A percentile compares a stretch with the other conserved stretches of the same genome.
Conservation (phyloP, 2,113 vertebrate species). For the Ariopsis seemanni region DNA sequence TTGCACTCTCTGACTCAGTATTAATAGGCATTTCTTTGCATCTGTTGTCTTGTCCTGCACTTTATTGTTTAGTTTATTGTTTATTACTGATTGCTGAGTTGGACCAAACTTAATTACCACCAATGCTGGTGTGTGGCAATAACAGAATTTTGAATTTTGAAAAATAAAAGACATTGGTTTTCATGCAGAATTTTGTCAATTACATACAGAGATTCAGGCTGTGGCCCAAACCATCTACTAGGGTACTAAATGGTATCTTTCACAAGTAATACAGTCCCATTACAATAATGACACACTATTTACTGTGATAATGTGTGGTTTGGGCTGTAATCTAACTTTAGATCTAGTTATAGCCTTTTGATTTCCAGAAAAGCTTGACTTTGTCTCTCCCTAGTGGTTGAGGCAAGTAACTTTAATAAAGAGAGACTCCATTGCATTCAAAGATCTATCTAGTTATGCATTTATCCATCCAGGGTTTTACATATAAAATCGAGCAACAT, state of each 20-base stretch:
- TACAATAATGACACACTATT: conserved; percentile 10
- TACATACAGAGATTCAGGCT: neutral
- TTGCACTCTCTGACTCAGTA: no score
- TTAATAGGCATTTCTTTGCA: neutral
- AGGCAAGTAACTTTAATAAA: neutral
- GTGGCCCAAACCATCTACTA: neutral
- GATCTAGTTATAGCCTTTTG: neutral
- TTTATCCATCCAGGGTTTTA: neutral
- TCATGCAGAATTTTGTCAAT: neutral
- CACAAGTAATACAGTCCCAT: neutral
- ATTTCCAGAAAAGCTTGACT: neutral
- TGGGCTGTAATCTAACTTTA: neutral
- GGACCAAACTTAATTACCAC: neutral
- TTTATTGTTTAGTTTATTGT: neutral
- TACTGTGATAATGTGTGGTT: neutral
- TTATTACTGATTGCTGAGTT: neutral
- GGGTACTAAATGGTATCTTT: conserved; percentile 14
- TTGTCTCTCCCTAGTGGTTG: neutral
- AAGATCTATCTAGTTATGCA: neutral
- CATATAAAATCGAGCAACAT: neutral
- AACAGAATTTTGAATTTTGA: neutral
- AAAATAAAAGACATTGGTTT: neutral
- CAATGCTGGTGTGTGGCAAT: neutral
- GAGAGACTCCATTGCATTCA: neutral
- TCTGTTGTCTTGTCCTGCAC: neutral